phyloP scores from a whole-genome alignment of 2,113 vertebrate genomes.

The Chascanopsetta lugubris region DNA sequence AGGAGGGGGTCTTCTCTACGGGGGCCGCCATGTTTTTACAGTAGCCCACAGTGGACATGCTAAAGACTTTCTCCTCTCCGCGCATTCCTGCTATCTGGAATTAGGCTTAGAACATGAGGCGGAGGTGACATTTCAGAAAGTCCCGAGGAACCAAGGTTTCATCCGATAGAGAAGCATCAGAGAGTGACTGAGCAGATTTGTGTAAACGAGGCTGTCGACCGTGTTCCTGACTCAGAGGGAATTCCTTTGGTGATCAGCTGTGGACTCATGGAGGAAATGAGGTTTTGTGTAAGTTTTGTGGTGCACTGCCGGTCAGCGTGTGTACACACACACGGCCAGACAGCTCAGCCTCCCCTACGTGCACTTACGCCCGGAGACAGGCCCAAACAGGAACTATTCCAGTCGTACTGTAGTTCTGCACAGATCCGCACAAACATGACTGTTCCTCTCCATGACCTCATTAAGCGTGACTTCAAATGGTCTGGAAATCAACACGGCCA shows the following conservation, averaged over 20 bases:
- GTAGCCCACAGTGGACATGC: too few species aligned
- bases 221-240: conserved; percentile 21
- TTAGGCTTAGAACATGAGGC: too few species aligned
- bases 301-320: conserved; percentile 22
- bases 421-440: background rate
- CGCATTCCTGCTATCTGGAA: too few species aligned
- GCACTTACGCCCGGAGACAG: conserved; percentile 10
- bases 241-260: conserved; percentile 11
- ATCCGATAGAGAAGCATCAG: background rate
- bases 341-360: background rate
- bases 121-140: conserved; percentile 13
- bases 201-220: conserved; percentile 13
- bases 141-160: conserved; percentile 16
- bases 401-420: conserved; percentile 31
- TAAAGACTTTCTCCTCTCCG: too few species aligned
- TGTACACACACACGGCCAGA: conserved; percentile 1
- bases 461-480: background rate
- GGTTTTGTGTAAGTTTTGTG: conserved; percentile 24
- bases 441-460: conserved; percentile 36
- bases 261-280: conserved; percentile 1
- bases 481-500: conserved; percentile 14
- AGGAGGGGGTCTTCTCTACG: too few species aligned
- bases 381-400: conserved; percentile 55
- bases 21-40: too few species aligned
- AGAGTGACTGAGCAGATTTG: conserved; percentile 28